phyloP scores from a whole-genome alignment of 2,113 vertebrate species.

The Nestor notabilis region DNA sequence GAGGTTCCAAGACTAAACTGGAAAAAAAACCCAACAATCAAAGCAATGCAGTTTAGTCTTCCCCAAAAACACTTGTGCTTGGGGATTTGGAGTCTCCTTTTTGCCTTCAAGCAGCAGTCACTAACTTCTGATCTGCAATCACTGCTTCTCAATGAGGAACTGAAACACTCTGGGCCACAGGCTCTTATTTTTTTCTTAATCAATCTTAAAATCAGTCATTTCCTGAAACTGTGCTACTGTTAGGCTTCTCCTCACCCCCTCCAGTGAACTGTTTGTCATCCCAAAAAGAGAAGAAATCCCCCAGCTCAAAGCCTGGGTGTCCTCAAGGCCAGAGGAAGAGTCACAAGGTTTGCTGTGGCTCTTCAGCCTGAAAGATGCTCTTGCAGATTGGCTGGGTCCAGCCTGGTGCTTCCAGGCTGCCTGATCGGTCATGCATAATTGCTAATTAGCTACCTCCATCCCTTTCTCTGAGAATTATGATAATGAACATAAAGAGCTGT shows the following conservation, averaged over 20 bases:
- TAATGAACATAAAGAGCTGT: conserved; percentile 43
- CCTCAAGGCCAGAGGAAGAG: not conserved
- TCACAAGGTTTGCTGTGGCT: not conserved
- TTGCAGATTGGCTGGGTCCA: not conserved
- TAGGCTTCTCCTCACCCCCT: not conserved
- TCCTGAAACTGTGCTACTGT: not conserved
- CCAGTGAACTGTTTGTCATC: not conserved
- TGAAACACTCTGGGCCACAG: not conserved
- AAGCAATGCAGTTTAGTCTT: not conserved
- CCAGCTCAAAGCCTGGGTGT: not conserved
- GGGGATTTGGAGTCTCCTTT: not conserved
- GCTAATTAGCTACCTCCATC: conserved; percentile 29
- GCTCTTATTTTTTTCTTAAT: not conserved
- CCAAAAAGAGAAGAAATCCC: not conserved
- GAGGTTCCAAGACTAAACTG: not conserved
- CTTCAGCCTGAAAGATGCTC: not conserved
- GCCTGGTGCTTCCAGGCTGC: not conserved
- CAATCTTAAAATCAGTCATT: not conserved
- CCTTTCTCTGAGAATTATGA: conserved; percentile 18
- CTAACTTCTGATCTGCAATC: not conserved
- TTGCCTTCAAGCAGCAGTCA: fast-evolving
- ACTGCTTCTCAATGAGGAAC: not conserved
- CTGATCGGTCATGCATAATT: not conserved
- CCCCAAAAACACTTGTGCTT: not conserved
- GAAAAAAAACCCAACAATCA: not conserved